phyloP scores from a whole-genome alignment of 2,797 vertebrate species.

The Pogoniulus pusillus region DNA sequence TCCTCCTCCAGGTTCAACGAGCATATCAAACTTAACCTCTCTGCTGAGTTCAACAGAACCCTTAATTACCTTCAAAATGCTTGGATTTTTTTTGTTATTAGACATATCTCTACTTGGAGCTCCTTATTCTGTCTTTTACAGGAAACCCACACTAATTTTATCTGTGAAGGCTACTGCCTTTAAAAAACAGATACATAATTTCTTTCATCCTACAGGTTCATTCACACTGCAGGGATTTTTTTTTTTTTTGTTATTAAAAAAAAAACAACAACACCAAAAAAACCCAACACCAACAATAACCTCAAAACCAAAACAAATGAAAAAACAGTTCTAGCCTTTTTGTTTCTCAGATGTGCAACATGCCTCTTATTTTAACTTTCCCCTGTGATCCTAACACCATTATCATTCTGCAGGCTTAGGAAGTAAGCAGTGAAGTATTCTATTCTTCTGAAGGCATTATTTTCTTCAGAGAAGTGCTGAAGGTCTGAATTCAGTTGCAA shows the following conservation, averaged over 20 bases:
- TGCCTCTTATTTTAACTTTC: not conserved
- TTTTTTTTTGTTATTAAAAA: not conserved
- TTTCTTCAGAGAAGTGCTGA: conserved; percentile 17
- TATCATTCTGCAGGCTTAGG: not conserved
- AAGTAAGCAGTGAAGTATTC: not conserved
- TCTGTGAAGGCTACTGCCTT: not conserved
- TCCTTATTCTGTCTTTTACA: not conserved
- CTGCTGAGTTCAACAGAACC: not conserved
- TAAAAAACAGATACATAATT: not conserved
- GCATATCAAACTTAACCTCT: not conserved
- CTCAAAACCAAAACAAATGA: no score
- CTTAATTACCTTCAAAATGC: not conserved
- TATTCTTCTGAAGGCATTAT: not conserved
- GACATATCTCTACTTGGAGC: not conserved
- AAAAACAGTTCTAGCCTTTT: not conserved
- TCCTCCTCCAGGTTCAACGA: not conserved
- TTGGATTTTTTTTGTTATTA: not conserved
- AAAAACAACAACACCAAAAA: no score
- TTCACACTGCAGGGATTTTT: not conserved
- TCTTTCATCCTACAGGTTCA: fast-evolving
- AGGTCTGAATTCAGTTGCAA: conserved; percentile 36
- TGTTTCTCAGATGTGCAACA: not conserved
- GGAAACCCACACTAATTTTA: not conserved
- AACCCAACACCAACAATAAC: no score
- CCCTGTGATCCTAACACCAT: not conserved